Percentiles rank a stretch among this genome's conserved stretches.
Evolutionary conservation across 2,113 vertebrate species (phyloP).

Genomic region (Heterochromis multidens): DNA sequence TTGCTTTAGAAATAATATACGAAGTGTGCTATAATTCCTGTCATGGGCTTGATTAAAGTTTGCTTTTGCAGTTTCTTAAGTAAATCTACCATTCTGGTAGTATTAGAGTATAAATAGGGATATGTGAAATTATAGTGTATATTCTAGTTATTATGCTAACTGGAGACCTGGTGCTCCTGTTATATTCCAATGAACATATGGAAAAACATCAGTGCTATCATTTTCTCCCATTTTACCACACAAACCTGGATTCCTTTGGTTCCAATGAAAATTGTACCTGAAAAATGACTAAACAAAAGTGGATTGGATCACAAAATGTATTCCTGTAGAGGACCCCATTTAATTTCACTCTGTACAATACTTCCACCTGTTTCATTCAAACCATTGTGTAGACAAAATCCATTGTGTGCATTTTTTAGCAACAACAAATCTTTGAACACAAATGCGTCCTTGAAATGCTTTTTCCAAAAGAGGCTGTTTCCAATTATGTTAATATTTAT

Average conservation of each 20-base stretch:
- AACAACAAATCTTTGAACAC: neutral
- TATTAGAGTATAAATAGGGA: neutral
- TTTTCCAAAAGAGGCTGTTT: neutral
- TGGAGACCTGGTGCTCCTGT: neutral
- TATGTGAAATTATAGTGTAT: neutral
- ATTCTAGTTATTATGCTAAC: neutral
- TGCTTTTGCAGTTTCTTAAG: neutral
- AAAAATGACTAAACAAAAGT: neutral
- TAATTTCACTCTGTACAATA: neutral
- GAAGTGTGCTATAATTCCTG: neutral
- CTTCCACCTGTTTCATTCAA: neutral
- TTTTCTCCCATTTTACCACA: no score
- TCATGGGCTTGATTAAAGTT: neutral
- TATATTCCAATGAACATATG: neutral
- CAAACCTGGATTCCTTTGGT: neutral
- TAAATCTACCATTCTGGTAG: neutral
- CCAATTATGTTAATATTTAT: neutral
- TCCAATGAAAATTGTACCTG: neutral
- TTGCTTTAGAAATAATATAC: neutral
- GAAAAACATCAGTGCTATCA: neutral
- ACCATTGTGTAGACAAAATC: neutral
- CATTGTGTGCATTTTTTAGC: neutral
- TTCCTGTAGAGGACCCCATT: neutral
- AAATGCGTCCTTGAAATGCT: neutral
- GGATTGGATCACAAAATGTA: neutral